These are phyloP conservation scores for Atherinomorus stipes DNA, from an alignment of 2,113 vertebrate genomes.

Conservation along the genomic window DNA sequence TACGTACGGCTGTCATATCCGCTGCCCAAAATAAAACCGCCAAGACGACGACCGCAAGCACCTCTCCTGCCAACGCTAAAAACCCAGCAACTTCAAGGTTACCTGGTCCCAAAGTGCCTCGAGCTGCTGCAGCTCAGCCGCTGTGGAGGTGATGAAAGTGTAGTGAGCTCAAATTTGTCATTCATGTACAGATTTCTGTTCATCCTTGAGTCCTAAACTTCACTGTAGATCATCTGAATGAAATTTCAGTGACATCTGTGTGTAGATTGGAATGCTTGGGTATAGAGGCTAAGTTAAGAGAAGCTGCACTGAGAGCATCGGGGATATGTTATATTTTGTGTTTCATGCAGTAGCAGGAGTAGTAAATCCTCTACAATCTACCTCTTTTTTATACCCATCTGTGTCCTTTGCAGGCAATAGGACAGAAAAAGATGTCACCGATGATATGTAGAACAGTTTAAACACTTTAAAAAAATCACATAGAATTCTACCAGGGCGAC, in stretches of 20 bases:
- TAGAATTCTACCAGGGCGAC: conserved; percentile 13
- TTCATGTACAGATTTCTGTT: conserved; percentile 19
- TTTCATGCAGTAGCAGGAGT: conserved; percentile 26
- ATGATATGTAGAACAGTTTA: conserved; percentile 25
- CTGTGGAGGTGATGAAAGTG: conserved; percentile 77
- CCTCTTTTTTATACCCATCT: conserved; percentile 72
- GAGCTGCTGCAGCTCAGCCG: conserved; percentile 68
- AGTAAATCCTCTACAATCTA: conserved; percentile 67
- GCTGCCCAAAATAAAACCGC: conserved; percentile 76
- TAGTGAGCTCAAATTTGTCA: background rate
- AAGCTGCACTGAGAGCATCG: conserved; percentile 23
- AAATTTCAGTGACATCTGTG: conserved; percentile 5
- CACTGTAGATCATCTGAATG: conserved; percentile 23
- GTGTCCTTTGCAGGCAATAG: conserved; percentile 79
- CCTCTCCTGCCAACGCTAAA: conserved; percentile 61
- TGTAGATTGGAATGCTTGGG: conserved; percentile 15
- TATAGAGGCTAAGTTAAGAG: conserved; percentile 10
- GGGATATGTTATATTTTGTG: conserved; percentile 3
- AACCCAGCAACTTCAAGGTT: conserved; percentile 62
- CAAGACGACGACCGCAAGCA: conserved; percentile 64
- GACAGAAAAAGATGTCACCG: conserved; percentile 44
- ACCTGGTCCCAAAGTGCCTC: conserved; percentile 76
- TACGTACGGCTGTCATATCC: conserved; percentile 81
- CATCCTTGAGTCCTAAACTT: conserved; percentile 4
- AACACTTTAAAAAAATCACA: conserved; percentile 9